Evolutionary conservation across 2,888 invertebrate species (phyloP).

Genomic region (Coremacera marginata): DNA sequence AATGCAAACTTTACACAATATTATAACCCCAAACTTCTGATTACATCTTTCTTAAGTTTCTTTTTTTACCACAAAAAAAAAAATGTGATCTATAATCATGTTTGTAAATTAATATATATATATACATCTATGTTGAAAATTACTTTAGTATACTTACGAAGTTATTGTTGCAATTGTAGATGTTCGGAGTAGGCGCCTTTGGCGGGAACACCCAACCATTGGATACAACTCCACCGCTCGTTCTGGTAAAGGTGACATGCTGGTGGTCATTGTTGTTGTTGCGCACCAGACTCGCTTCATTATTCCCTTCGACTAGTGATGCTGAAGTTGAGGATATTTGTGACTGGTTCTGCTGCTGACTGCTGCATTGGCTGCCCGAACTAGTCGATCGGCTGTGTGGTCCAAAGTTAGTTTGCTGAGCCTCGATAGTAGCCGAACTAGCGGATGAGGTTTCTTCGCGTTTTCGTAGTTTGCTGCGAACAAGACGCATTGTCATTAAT

Average conservation of each 20-base stretch:
- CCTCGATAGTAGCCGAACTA: conserved; percentile 69
- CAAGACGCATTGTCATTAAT: conserved; percentile 90
- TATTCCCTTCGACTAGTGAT: conserved; percentile 46
- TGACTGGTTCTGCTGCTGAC: conserved; percentile 49
- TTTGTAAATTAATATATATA: too few relatives aligned
- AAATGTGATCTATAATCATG: too few relatives aligned
- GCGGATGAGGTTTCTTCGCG: conserved; percentile 83
- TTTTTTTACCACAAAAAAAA: neutral
- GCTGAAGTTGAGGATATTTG: conserved; percentile 48
- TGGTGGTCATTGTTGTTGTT: conserved; percentile 45
- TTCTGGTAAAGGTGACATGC: conserved; percentile 55
- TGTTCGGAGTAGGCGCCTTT: conserved; percentile 81
- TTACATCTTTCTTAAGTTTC: neutral
- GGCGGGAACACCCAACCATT: conserved; percentile 86
- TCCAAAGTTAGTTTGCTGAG: conserved; percentile 71
- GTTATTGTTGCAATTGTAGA: conserved; percentile 75
- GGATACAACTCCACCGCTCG: conserved; percentile 68
- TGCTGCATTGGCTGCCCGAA: conserved; percentile 56
- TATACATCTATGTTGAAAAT: neutral
- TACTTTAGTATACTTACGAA: conserved; percentile 76
- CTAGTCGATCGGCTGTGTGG: conserved; percentile 54
- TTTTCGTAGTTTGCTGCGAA: conserved; percentile 90
- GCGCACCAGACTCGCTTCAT: conserved; percentile 45
- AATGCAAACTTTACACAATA: too few relatives aligned
- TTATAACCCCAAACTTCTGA: neutral